phyloP scores from a whole-genome alignment of 2,113 vertebrate species.

The Eubucco bourcierii region DNA sequence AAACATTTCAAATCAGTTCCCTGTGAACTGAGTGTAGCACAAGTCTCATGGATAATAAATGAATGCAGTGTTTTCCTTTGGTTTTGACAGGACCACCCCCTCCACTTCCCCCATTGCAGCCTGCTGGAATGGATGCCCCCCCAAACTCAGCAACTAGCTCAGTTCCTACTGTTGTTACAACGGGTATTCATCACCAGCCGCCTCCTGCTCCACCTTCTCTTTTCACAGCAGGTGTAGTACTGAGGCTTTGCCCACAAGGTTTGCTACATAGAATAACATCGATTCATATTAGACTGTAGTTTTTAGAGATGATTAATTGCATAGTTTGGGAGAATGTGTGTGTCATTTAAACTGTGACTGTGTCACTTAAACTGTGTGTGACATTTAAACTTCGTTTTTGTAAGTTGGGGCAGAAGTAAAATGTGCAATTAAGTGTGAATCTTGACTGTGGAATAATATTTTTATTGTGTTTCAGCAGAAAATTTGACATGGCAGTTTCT shows the following conservation, averaged over 20 bases:
- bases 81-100: conserved; percentile 89
- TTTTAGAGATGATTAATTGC: not conserved
- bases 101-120: conserved; percentile 91
- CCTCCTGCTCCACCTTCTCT: conserved; percentile 87
- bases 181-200: conserved; percentile 90
- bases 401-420: not conserved
- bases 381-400: too few species aligned
- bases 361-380: not conserved
- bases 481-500: not conserved
- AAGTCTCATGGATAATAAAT: not conserved
- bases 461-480: not conserved
- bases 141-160: conserved; percentile 94
- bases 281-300: conserved; percentile 32
- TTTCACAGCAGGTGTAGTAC: conserved; percentile 87
- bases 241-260: conserved; percentile 69
- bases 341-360: not conserved
- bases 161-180: conserved; percentile 94
- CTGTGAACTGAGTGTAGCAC: not conserved
- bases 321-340: not conserved
- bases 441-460: not conserved
- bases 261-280: conserved; percentile 71
- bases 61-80: not conserved
- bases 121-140: conserved; percentile 93
- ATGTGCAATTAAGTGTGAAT: not conserved
- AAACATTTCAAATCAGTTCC: not conserved